These are phyloP conservation scores for Olivierus martensii DNA, from an alignment of 1,140 invertebrate genomes.

Conservation along the genomic window DNA sequence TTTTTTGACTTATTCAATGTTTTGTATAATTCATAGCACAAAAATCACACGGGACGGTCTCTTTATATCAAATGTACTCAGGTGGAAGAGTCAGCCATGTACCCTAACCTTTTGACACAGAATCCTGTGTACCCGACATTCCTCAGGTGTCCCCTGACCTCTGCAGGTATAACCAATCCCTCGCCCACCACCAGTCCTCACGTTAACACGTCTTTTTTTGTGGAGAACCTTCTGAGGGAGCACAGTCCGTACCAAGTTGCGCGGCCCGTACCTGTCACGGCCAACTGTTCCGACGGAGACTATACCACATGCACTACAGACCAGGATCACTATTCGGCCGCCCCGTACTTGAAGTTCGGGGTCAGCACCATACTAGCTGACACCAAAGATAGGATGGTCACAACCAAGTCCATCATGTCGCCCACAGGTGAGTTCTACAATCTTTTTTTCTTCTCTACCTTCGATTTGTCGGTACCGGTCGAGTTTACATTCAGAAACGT, in stretches of 20 bases:
- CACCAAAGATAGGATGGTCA: slow-evolving; percentile 28
- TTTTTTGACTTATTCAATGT: background rate
- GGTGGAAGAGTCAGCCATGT: background rate
- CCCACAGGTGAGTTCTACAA: background rate
- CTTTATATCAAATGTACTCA: background rate
- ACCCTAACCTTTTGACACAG: background rate
- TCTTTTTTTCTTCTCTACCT: too few relatives aligned
- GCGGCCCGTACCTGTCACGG: background rate
- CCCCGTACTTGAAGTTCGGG: slow-evolving; percentile 57
- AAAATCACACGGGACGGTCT: background rate
- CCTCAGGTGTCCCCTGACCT: background rate
- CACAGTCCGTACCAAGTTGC: background rate
- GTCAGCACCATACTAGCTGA: slow-evolving; percentile 70
- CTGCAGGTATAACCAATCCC: background rate
- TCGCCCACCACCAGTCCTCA: background rate
- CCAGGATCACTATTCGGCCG: slow-evolving; percentile 1
- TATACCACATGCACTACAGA: background rate
- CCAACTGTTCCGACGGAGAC: background rate
- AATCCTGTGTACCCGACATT: background rate
- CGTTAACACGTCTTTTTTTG: slow-evolving; percentile 29
- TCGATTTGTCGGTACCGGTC: too few relatives aligned
- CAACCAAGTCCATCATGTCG: background rate
- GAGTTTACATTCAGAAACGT: too few relatives aligned
- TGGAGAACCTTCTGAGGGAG: slow-evolving; percentile 39
- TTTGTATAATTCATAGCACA: background rate